Evolutionary conservation across 2,888 invertebrate species (phyloP), one percentile per base, ranked within the genome.

Genomic region (Iselma pallidipennis): DNA sequence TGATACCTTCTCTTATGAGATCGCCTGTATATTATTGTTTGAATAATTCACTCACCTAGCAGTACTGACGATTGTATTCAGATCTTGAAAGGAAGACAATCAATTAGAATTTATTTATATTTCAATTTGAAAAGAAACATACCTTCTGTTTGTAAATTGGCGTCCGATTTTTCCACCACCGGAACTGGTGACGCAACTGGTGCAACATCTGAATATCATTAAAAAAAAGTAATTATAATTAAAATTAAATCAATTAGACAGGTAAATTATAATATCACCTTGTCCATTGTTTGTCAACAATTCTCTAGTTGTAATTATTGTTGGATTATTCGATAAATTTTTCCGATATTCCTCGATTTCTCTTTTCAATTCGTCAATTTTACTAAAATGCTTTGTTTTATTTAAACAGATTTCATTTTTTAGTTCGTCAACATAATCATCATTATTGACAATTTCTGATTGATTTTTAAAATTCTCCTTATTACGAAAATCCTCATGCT

Each of bases 301-400:
- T n/a, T n/a, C n/a, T n/a, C n/a, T n/a, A n/a, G n/a, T n/a, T n/a
- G n/a, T n/a, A n/a, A n/a, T n/a, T n/a, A n/a, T n/a, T n/a, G n/a
- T n/a, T n/a, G n/a, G n/a, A n/a, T n/a, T 10, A 29, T 29, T 5
- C 10, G 10, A 0, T 10, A 12, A 29, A 12, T 37, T 37, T 21
- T 54, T 61, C 29, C 67, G 57, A 31, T 68, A 71, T 33, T 67
- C 60, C 1, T 65, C 63, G 28, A 74, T 71, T 68, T 74, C 74
- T 9, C 64, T 62, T 53, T 67, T 68, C 21, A 74, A 54, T 57
- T 71, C 68, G 6, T 63, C 65, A 6, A 71, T 70, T 2, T 67
- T 59, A 45, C 67, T 65, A 50, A 60, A 65, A 7, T 66, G 55
- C 6, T 60, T 54, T 2, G 61, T 49, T 48, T 57, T 63, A 2